Base-by-base conservation (phyloP, 2,888 invertebrate species). In the Rhingia rostrata region DNA sequence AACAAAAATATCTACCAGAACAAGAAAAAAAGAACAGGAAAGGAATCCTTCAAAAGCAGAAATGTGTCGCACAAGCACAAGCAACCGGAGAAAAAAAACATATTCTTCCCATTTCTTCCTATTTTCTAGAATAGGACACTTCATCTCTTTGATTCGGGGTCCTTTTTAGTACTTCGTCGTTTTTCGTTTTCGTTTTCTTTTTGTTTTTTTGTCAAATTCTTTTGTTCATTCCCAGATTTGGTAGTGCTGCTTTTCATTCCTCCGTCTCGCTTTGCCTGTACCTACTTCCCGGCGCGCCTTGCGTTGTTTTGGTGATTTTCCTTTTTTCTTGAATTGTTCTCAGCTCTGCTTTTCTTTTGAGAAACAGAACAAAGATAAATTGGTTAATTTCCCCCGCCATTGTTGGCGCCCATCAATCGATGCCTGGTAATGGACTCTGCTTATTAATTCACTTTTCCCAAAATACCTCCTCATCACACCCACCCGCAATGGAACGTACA, bases 351-450 rank as follows among this genome's bases (percentile, higher is more conserved):
- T 78, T 83, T 74, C 84, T 84, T 84, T 84, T 79, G 84, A 80
- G 84, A 41, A 84, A 88, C 89, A 88, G 89, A 90, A 90, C 90
- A 90, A 89, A 90, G 90, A 90, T 90, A 90, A 91, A 91, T 91
- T 90, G 90, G 89, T 89, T 90, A 90, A 91, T 90, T 91, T 91
- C 90, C 90, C 88, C 88, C 88, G 89, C 90, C 88, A 89, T 90
- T 90, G 89, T 89, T 90, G 88, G 88, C 87, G 88, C 88, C 89
- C 90, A 90, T 91, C 90, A 90, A 91, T 91, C 91, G 90, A 90
- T 89, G 90, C 88, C 87, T 88, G 89, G 89, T 90, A 91, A 90
- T 91, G 90, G 89, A 90, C 90, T 89, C 88, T 89, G 89, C 89
- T 89, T 90, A 90, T 88, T 88, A 89, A 88, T 88, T 87, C 87